Percentiles rank a stretch among this genome's conserved stretches.
phyloP scores from a whole-genome alignment of 2,113 vertebrate genomes.

The Macrotis lagotis region DNA sequence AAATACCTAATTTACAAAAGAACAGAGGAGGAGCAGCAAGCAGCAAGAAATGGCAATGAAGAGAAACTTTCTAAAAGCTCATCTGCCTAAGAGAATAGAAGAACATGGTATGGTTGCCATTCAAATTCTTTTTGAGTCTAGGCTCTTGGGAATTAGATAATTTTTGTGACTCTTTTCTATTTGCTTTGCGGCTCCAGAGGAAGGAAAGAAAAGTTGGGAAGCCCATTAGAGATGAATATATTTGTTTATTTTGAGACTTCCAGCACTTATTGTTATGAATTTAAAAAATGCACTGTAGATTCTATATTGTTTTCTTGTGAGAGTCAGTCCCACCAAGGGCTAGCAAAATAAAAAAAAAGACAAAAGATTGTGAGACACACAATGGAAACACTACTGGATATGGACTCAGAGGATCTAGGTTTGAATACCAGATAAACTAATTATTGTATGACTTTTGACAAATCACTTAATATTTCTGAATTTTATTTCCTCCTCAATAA shows the following conservation, averaged over 20 bases:
- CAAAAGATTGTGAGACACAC: not conserved
- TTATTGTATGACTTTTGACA: not conserved
- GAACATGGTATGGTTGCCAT: not conserved
- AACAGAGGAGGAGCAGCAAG: not conserved
- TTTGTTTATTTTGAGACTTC: not conserved
- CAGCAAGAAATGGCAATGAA: not conserved
- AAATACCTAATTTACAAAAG: not conserved
- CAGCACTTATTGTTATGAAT: not conserved
- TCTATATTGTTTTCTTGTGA: not conserved
- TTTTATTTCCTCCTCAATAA: not conserved
- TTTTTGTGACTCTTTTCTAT: not conserved
- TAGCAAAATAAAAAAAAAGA: not conserved
- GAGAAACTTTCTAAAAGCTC: not conserved
- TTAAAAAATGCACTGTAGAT: not conserved
- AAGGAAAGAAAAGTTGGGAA: not conserved
- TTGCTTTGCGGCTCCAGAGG: not conserved
- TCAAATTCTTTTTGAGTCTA: not conserved
- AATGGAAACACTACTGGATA: not conserved
- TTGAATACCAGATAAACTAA: not conserved
- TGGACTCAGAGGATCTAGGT: not conserved
- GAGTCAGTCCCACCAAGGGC: not conserved
- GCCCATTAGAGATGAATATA: not conserved
- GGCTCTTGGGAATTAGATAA: not conserved
- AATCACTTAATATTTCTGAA: not conserved
- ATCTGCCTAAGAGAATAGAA: not conserved